Conservation (phyloP, 2,797 vertebrate genomes). For the Vipera latastei region DNA sequence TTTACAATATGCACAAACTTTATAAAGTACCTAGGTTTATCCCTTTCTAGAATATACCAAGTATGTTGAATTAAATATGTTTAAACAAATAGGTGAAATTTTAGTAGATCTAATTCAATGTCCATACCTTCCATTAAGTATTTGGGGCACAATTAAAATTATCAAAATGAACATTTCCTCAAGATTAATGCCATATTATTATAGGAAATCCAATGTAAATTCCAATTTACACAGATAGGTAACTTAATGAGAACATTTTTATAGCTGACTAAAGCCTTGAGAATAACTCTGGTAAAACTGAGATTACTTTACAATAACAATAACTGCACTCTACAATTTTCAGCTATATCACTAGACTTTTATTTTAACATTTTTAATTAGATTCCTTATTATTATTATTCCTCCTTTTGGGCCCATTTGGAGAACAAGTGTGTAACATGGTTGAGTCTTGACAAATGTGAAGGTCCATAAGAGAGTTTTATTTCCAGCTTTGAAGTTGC, state of each 20-base stretch:
- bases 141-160: background rate
- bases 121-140: background rate
- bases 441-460: background rate
- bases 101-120: background rate
- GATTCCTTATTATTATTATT: background rate
- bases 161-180: background rate
- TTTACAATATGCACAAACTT: background rate
- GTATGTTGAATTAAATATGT: background rate
- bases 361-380: background rate
- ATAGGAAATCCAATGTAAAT: background rate
- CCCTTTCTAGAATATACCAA: background rate
- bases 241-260: background rate
- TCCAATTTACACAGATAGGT: background rate
- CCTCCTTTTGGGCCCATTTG: background rate
- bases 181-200: background rate
- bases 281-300: background rate
- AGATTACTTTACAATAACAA: background rate
- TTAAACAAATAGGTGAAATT: background rate
- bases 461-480: background rate
- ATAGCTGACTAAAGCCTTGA: background rate
- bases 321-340: background rate
- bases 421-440: background rate
- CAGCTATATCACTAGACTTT: background rate
- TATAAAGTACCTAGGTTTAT: background rate
- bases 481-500: background rate